Base-by-base conservation (phyloP, 92 coral and sea anemone species). In the Pocillopora meandrina region DNA sequence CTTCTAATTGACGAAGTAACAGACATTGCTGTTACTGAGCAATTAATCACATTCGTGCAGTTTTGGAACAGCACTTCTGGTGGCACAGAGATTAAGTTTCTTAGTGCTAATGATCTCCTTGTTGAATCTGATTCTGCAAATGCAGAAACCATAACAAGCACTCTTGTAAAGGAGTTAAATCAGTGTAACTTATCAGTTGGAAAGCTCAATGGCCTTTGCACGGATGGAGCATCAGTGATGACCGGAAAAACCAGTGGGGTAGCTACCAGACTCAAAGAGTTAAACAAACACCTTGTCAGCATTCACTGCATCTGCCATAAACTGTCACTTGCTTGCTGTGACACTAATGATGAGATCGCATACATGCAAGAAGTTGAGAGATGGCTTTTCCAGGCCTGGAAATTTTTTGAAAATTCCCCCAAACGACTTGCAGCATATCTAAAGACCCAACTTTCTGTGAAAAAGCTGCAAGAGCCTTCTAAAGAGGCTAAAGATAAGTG, bases 1-100 rank as follows among this genome's bases (percentile, higher is more conserved):
- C 89, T 86, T 9, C 89, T 86, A 14, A 86, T 86, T 70, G 80
- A 86, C 61, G 89, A 86, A 49, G 89, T 86, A 34, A 86, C 80
- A 5, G 89, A 86, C 66, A 78, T 86, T 71, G 57, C 89, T 60
- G 77, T 59, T 26, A 78, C 89, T 60, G 84, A 86, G 77, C 89
- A 86, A 52, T 49, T 86, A 71, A 86, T 86, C 7, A 86, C 65
- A 1, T 86, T 86, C 20, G 52, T 71, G 35, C 89, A 86, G 80
- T 86, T 86, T 55, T 86, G 85, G 85, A 86, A 79, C 79, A 13
- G 12, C 36, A 71, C 81, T 79, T 79, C 80, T 55, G 26, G 59
- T 17, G 21, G 59, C 26, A 21, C 33, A 58, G 89, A 86, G 47
- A 61, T 70, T 2, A 31, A 52, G 49, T 86, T 86, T 56, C 85